These are phyloP conservation scores for Alviniconcha marisindica DNA, from an alignment of 1,140 invertebrate species.

Conservation along the genomic window DNA sequence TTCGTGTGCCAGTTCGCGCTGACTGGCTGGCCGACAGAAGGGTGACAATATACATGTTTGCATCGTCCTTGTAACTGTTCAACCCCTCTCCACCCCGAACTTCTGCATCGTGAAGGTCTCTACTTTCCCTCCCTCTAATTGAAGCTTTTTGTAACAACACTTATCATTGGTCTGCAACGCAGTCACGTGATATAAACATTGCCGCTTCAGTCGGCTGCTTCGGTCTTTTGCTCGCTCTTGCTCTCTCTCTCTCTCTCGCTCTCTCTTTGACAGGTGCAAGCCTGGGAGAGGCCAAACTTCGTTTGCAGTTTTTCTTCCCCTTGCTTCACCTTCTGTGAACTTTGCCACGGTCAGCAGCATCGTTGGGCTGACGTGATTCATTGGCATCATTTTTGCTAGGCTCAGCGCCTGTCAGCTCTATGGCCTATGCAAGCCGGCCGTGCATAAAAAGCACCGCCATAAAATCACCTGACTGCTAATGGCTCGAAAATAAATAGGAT, in stretches of 20 bases:
- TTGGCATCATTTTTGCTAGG: too few species aligned
- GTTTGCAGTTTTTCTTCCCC: too few species aligned
- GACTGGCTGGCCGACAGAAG: background rate
- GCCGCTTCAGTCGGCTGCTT: background rate
- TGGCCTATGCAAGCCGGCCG: too few species aligned
- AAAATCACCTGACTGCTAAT: too few species aligned
- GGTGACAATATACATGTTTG: conserved; percentile 5
- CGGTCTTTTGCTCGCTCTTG: too few species aligned
- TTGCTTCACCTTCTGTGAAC: too few species aligned
- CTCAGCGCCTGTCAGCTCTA: too few species aligned
- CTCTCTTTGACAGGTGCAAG: background rate
- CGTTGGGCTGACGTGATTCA: too few species aligned
- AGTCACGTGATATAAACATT: conserved; percentile 31
- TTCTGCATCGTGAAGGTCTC: background rate
- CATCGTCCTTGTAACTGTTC: background rate
- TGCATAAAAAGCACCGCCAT: too few species aligned
- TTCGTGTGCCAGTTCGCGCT: background rate
- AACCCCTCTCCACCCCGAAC: background rate
- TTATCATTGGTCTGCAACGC: conserved; percentile 2
- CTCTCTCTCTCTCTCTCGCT: too few species aligned
- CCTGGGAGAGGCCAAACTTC: background rate
- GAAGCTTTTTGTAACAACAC: conserved; percentile 4
- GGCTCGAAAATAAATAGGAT: too few species aligned
- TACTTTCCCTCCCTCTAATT: background rate
- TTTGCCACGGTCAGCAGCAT: too few species aligned